Base-by-base conservation (phyloP, 2,113 vertebrate species). In the Vidua chalybeata region DNA sequence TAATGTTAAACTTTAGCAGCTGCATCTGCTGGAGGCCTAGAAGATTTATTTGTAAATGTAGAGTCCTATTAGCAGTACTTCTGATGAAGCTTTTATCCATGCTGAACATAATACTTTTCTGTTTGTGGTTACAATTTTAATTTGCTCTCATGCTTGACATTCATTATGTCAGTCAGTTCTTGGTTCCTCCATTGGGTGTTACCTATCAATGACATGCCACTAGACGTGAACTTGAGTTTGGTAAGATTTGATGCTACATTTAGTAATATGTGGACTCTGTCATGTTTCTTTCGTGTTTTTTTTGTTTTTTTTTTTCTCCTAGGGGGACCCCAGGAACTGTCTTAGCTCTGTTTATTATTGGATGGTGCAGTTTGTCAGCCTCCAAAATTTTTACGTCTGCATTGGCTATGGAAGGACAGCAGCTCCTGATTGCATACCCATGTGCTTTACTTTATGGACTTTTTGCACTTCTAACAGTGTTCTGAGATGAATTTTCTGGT, bases 311-410 rank as follows among this genome's bases (percentile, higher is more conserved):
- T 91, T 63, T 96, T 82, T 68, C 88, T 90, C 69, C 8, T 96
- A 99, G 99, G 93, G 98, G 98, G 3, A 75, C 79, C 54, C 54
- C 95, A 54, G 99, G 99, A 55, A 98, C 97, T 14, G 13, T 98
- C 48, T 84, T 97, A 51, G 98, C 98, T 39, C 68, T 98, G 58
- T 37, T 98, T 87, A 94, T 98, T 84, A 94, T 98, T 90, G 96
- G 97, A 91, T 99, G 99, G 99, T 99, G 99, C 91, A 99, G 99
- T 84, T 95, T 99, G 26, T 99, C 99, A 24, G 99, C 99, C 79
- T 99, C 99, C 78, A 99, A 99, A 98, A 99, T 99, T 96, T 99
- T 99, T 94, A 98, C 95, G 31, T 98, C 98, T 7, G 98, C 98
- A 5, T 94, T 99, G 92, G 97, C 98, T 45, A 99, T 99, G 99